Conservation (phyloP, 1,140 invertebrate genomes). For the Lethocerus indicus region DNA sequence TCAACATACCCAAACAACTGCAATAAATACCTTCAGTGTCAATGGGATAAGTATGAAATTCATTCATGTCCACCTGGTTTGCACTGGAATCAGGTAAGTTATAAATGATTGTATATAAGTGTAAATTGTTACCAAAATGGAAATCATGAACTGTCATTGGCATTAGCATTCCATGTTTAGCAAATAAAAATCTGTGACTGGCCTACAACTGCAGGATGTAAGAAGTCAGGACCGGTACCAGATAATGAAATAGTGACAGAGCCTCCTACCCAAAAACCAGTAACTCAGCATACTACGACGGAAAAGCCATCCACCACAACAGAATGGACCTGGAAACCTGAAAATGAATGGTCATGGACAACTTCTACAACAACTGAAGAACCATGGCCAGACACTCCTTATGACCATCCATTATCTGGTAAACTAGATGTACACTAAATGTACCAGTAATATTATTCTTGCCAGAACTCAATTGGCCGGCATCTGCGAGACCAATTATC, state of each 20-base stretch:
- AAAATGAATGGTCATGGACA: slow-evolving; percentile 18
- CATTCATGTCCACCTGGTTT: slow-evolving; percentile 54
- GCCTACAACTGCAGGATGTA: slow-evolving; percentile 51
- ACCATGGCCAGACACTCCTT: slow-evolving; percentile 16
- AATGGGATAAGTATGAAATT: slow-evolving; percentile 55
- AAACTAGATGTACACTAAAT: too few species aligned
- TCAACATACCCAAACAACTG: slow-evolving; percentile 36
- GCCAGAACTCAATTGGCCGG: too few species aligned
- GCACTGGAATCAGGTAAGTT: slow-evolving; percentile 52
- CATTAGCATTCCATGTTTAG: slow-evolving; percentile 16
- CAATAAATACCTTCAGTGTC: slow-evolving; percentile 52
- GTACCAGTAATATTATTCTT: too few species aligned
- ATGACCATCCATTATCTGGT: slow-evolving; percentile 16
- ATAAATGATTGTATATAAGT: neutral
- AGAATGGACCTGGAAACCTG: slow-evolving; percentile 15
- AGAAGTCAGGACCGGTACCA: slow-evolving; percentile 11
- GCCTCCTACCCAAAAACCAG: neutral
- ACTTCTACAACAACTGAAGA: slow-evolving; percentile 20
- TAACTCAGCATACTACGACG: slow-evolving; percentile 20
- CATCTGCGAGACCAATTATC: too few species aligned
- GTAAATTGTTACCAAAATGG: neutral
- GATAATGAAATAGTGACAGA: neutral
- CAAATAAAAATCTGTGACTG: slow-evolving; percentile 53
- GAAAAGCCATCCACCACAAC: slow-evolving; percentile 22
- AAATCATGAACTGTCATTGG: neutral